A percentile compares a stretch with the other conserved stretches of the same genome.
These are phyloP conservation scores for Lasioglossum morio DNA, from an alignment of 2,888 invertebrate species.

Conservation along the genomic window DNA sequence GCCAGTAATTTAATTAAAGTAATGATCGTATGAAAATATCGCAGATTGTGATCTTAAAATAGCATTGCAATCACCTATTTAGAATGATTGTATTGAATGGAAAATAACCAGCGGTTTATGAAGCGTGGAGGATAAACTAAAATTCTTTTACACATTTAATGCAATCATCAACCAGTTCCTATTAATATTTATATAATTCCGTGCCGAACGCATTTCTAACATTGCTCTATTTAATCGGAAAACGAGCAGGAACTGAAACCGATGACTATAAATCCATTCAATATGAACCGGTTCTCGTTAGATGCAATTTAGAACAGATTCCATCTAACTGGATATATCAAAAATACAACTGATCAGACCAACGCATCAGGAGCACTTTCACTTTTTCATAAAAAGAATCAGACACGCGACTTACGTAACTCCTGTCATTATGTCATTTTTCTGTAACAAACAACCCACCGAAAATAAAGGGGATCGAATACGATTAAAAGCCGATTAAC, in stretches of 20 bases:
- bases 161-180: background rate
- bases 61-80: background rate
- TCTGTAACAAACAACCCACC: background rate
- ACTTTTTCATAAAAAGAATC: background rate
- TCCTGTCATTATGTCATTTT: background rate
- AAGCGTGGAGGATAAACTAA: background rate
- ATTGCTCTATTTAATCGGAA: slow-evolving; percentile 2
- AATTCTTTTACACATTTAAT: background rate
- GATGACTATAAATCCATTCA: background rate
- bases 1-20: no score
- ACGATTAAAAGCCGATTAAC: background rate
- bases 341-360: background rate
- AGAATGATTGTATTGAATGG: background rate
- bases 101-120: background rate
- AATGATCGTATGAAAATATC: background rate
- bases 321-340: background rate
- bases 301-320: slow-evolving; percentile 4
- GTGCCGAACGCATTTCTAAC: background rate
- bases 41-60: background rate
- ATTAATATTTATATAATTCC: background rate
- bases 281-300: slow-evolving; percentile 11
- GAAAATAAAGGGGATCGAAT: background rate
- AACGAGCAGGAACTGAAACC: background rate
- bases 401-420: background rate
- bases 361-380: background rate